phyloP scores from a whole-genome alignment of 2,113 vertebrate species.

The Pungitius pungitius region DNA sequence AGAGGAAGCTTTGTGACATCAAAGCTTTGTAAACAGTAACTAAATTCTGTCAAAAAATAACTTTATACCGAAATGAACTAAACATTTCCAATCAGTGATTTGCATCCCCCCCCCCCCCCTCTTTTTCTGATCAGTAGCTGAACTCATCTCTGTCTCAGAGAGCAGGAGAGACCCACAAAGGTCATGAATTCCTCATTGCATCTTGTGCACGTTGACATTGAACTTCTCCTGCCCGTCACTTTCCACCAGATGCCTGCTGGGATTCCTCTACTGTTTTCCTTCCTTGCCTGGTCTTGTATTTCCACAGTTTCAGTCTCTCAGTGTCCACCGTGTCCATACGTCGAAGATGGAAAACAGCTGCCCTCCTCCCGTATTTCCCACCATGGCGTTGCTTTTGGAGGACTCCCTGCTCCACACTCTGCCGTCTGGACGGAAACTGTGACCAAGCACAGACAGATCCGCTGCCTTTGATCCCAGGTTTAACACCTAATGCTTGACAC shows the following conservation, averaged over 20 bases:
- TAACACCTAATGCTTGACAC: conserved; percentile 45
- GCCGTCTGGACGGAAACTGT: conserved; percentile 63
- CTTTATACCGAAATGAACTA: background rate
- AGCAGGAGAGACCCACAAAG: background rate
- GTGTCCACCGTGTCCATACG: conserved; percentile 34
- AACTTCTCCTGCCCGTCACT: conserved; percentile 9
- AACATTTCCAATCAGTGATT: background rate
- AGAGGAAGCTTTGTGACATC: no score
- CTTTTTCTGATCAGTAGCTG: background rate
- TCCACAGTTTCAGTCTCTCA: conserved; percentile 40
- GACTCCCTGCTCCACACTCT: conserved; percentile 28
- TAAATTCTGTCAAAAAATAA: no score
- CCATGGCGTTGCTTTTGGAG: conserved; percentile 37
- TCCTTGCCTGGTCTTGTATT: conserved; percentile 32
- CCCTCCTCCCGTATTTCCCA: conserved; percentile 51
- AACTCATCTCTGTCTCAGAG: background rate
- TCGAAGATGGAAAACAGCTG: conserved; percentile 68
- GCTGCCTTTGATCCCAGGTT: conserved; percentile 55
- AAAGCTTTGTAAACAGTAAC: no score
- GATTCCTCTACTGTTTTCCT: conserved; percentile 1
- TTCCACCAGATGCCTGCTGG: conserved; percentile 12
- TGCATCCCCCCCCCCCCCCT: background rate
- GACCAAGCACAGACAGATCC: conserved; percentile 49
- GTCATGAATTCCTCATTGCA: background rate
- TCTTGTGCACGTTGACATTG: conserved; percentile 8